Conservation (phyloP, 2,888 invertebrate genomes). For the Ctena decussata region DNA sequence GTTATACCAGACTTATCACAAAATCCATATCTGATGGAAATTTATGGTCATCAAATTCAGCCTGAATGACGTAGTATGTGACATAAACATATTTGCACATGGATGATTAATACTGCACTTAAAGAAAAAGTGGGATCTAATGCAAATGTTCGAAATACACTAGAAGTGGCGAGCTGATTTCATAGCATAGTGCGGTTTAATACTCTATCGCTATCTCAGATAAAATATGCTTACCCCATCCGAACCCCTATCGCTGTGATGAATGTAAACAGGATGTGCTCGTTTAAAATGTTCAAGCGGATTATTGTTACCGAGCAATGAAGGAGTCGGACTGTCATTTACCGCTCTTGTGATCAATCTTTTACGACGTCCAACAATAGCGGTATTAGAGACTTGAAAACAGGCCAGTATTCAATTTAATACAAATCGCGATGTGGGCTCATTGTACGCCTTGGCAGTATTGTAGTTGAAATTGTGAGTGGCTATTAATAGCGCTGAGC, state of each 20-base stretch:
- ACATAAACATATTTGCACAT: background rate
- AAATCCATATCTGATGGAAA: too few relatives aligned
- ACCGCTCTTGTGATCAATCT: constrained; percentile 7
- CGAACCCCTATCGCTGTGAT: background rate
- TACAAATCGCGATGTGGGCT: background rate
- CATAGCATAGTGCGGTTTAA: too few relatives aligned
- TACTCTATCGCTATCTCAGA: too few relatives aligned
- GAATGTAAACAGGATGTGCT: constrained; percentile 21
- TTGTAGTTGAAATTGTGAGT: background rate
- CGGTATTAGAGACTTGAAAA: background rate
- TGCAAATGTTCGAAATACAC: too few relatives aligned
- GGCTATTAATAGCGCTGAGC: background rate
- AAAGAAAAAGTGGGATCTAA: background rate
- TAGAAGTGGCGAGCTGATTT: too few relatives aligned
- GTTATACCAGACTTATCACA: too few relatives aligned
- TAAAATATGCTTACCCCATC: too few relatives aligned
- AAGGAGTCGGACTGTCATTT: background rate
- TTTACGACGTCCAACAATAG: background rate
- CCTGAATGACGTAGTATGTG: background rate
- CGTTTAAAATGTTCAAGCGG: background rate
- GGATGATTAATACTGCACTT: background rate
- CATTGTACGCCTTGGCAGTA: background rate
- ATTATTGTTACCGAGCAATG: constrained; percentile 6
- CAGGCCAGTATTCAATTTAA: background rate
- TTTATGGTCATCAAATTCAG: background rate